Conservation (phyloP, 2,113 vertebrate genomes). For the Crocuta crocuta region DNA sequence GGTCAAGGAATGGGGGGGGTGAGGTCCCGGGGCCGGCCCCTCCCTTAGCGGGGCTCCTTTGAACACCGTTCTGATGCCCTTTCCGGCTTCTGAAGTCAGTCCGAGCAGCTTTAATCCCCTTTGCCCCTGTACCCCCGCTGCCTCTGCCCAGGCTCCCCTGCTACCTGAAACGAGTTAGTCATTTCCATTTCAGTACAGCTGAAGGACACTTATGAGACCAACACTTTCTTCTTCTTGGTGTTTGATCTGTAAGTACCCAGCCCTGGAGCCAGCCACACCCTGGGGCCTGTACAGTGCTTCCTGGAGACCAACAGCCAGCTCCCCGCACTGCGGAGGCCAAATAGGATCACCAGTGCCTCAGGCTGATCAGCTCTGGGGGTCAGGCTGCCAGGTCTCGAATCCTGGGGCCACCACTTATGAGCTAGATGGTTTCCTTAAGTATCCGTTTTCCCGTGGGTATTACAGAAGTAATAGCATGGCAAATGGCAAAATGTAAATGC, state of each 20-base stretch:
- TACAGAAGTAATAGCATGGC: neutral
- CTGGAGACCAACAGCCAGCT: neutral
- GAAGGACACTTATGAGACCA: conserved; percentile 96
- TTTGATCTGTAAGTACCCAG: conserved; percentile 96
- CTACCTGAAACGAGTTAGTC: conserved; percentile 20
- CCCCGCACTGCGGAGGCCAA: neutral
- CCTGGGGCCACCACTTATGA: neutral
- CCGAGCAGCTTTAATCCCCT: neutral
- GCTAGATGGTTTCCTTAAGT: neutral
- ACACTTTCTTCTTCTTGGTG: conserved; percentile 97
- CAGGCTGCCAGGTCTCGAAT: neutral
- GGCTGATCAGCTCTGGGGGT: neutral
- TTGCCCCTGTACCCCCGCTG: neutral
- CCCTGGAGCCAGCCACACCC: neutral
- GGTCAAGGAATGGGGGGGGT: no score
- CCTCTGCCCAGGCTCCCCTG: neutral
- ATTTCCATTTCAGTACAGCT: conserved; percentile 93
- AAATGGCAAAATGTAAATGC: neutral
- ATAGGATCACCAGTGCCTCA: neutral
- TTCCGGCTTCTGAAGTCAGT: neutral
- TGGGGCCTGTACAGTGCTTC: neutral
- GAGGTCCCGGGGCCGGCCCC: neutral
- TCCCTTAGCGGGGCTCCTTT: neutral
- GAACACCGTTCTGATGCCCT: neutral
- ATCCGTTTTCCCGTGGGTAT: neutral